Percentiles rank a stretch among this genome's conserved stretches.
These are phyloP conservation scores for Galaxias olidus DNA, from an alignment of 2,797 vertebrate species.

Conservation along the genomic window DNA sequence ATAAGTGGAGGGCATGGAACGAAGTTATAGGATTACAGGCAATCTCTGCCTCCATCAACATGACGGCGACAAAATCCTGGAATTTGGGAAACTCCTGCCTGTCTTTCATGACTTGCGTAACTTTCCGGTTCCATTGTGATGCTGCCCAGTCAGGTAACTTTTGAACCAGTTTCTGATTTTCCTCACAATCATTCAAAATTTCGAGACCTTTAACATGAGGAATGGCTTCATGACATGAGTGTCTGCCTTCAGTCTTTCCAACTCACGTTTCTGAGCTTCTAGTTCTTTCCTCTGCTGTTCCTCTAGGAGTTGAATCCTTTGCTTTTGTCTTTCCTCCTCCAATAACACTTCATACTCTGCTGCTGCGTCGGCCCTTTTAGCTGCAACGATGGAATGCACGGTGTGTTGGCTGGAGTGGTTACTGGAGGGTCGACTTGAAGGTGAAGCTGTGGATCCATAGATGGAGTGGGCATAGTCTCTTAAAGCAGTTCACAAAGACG, in stretches of 20 bases:
- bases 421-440: too few species aligned
- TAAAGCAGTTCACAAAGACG: too few species aligned
- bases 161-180: slow-evolving; percentile 21
- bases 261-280: slow-evolving; percentile 18
- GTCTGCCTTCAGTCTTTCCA: slow-evolving; percentile 25
- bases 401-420: slow-evolving; percentile 19
- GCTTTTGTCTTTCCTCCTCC: slow-evolving; percentile 25
- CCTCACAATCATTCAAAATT: slow-evolving; percentile 18
- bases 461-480: too few species aligned
- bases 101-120: slow-evolving; percentile 12
- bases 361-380: slow-evolving; percentile 27
- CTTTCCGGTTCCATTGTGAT: slow-evolving; percentile 20
- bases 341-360: slow-evolving; percentile 22
- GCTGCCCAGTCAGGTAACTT: slow-evolving; percentile 25
- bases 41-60: slow-evolving; percentile 20
- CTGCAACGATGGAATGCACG: slow-evolving; percentile 8
- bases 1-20: slow-evolving; percentile 17
- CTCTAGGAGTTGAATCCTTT: slow-evolving; percentile 24
- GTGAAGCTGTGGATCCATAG: too few species aligned
- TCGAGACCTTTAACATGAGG: slow-evolving; percentile 23
- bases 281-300: slow-evolving; percentile 23
- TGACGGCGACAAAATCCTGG: slow-evolving; percentile 24
- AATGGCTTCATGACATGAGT: slow-evolving; percentile 26
- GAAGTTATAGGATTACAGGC: slow-evolving; percentile 26
- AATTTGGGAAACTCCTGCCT: slow-evolving; percentile 22